Evolutionary conservation across 53 echinoderm and acorn worm genomes (phyloP).

Genomic region (Antedon mediterranea): DNA sequence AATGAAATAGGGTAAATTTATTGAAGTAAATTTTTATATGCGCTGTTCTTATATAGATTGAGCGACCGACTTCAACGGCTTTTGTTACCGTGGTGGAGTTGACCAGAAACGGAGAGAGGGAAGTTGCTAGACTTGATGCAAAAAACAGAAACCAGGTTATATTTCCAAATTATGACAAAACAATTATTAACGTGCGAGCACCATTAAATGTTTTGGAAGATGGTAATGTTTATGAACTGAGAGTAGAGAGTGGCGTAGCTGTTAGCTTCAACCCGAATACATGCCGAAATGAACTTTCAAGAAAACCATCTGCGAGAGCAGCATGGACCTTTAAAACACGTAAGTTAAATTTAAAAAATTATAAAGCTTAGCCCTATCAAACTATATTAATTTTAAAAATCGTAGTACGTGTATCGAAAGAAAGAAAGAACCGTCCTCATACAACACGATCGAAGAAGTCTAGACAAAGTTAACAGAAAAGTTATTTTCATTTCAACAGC

Average conservation of each 20-base stretch:
- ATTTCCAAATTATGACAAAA: neutral
- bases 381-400: no score
- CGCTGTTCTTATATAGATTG: neutral
- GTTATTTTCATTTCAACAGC: neutral
- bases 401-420: no score
- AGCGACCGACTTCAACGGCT: neutral
- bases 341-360: neutral
- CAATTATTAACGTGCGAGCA: neutral
- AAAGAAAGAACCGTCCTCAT: no score
- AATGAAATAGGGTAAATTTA: no score
- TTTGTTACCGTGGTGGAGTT: neutral
- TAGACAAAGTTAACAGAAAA: no score
- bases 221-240: neutral
- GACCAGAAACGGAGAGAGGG: neutral
- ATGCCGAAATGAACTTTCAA: neutral
- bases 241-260: neutral
- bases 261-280: neutral
- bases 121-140: neutral
- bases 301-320: neutral
- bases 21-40: no score
- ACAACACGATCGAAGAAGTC: no score
- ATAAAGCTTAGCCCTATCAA: no score
- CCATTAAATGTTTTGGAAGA: neutral
- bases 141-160: neutral
- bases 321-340: neutral